These are phyloP conservation scores for Nylanderia fulva DNA, from an alignment of 1,140 invertebrate species.

Conservation along the genomic window DNA sequence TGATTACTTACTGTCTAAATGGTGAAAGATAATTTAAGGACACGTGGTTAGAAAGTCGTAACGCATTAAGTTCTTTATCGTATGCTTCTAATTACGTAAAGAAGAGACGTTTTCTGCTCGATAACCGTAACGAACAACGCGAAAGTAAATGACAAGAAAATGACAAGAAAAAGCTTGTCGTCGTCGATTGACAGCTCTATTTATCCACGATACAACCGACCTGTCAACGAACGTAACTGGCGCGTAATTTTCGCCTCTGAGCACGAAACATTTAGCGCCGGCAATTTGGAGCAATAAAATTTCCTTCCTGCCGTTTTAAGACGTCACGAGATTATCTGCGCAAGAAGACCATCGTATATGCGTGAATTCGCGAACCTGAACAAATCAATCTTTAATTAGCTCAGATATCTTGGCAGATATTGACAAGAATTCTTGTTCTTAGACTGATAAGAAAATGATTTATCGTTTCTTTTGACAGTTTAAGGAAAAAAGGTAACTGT, in stretches of 20 bases:
- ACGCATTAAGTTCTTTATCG: slow-evolving; percentile 37
- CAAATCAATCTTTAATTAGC: slow-evolving; percentile 9
- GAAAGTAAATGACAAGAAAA: slow-evolving; percentile 45
- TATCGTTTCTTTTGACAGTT: background rate
- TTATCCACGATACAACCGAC: slow-evolving; percentile 51
- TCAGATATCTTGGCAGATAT: background rate
- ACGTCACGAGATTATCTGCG: slow-evolving; percentile 28
- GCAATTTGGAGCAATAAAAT: slow-evolving; percentile 55
- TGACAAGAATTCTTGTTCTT: background rate
- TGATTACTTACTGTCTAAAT: background rate
- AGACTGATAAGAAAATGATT: background rate
- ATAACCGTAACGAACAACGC: slow-evolving; percentile 18
- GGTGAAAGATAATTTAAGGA: slow-evolving; percentile 45
- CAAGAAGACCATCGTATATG: background rate
- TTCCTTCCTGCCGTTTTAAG: slow-evolving; percentile 39
- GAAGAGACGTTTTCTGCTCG: background rate
- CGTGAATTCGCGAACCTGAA: slow-evolving; percentile 1
- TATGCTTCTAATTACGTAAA: slow-evolving; percentile 38
- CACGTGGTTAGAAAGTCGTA: slow-evolving; percentile 38
- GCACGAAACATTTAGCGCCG: slow-evolving; percentile 46
- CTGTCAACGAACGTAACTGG: slow-evolving; percentile 52
- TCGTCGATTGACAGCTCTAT: slow-evolving; percentile 52
- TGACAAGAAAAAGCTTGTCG: slow-evolving; percentile 33
- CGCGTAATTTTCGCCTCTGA: slow-evolving; percentile 56
- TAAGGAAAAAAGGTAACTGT: background rate